A percentile compares a stretch with the other conserved stretches of the same genome.
phyloP scores from a whole-genome alignment of 2,113 vertebrate genomes.

The Proteles cristata region DNA sequence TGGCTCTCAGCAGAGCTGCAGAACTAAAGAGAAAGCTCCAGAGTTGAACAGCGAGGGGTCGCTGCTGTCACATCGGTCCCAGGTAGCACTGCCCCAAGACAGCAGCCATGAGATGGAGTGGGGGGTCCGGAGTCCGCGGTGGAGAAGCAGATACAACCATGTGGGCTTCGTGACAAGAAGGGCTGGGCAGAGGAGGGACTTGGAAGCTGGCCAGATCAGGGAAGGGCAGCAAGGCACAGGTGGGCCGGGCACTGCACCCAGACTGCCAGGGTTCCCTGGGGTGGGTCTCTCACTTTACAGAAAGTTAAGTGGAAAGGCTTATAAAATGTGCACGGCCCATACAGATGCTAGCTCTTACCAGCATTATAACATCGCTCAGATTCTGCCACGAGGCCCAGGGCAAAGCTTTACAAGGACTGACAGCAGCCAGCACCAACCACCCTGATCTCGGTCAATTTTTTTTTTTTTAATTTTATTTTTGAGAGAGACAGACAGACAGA shows the following conservation, averaged over 20 bases:
- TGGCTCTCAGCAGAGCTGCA: background rate
- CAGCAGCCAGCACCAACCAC: background rate
- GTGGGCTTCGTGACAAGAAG: background rate
- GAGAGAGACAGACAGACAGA: no score
- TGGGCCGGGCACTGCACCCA: background rate
- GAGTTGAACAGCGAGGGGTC: background rate
- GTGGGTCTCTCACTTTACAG: background rate
- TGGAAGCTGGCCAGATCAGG: no score
- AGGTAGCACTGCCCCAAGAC: background rate
- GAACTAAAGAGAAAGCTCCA: background rate
- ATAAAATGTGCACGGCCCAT: background rate
- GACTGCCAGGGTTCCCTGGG: accelerated
- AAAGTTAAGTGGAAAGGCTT: background rate
- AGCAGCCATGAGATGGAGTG: background rate
- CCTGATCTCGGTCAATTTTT: accelerated
- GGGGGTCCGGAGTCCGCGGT: accelerated
- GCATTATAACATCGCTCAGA: background rate
- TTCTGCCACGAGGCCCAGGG: background rate
- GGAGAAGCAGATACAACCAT: background rate
- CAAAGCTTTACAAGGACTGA: background rate
- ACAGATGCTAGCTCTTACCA: no score
- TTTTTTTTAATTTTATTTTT: no score
- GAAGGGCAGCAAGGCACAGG: background rate
- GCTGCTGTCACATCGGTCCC: background rate
- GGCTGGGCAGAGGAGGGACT: background rate